Conservation (phyloP, 2,797 vertebrate genomes). For the Neopelma chrysocephalum region DNA sequence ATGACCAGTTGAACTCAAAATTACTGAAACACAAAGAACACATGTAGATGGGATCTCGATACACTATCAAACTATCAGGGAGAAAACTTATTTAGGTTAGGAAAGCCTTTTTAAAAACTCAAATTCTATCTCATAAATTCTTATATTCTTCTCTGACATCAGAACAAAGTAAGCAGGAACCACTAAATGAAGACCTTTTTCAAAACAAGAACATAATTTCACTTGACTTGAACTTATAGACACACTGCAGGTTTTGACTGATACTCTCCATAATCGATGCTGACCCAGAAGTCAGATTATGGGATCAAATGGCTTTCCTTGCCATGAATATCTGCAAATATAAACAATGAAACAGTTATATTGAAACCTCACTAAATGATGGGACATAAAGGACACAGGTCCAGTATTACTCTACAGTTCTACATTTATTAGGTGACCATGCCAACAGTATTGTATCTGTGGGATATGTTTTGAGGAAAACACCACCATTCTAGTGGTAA, state of each 20-base stretch:
- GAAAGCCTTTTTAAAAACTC: neutral
- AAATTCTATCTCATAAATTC: neutral
- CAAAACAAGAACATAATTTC: neutral
- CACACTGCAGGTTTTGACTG: neutral
- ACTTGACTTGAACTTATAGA: neutral
- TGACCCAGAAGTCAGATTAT: neutral
- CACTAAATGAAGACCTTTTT: neutral
- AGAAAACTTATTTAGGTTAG: neutral
- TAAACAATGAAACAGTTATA: neutral
- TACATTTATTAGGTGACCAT: neutral
- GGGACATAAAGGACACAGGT: neutral
- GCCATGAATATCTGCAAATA: neutral
- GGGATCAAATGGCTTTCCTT: neutral
- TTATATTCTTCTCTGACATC: neutral
- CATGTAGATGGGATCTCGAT: neutral
- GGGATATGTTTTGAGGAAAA: neutral
- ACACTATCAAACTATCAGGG: neutral
- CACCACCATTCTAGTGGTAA: neutral
- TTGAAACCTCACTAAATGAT: neutral
- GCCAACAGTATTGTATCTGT: neutral
- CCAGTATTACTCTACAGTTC: neutral
- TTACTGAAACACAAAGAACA: neutral
- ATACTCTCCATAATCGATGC: neutral
- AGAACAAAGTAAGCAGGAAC: neutral
- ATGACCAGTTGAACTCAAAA: neutral